Base-by-base conservation (phyloP, 2,113 vertebrate genomes). In the Desmodus rotundus region DNA sequence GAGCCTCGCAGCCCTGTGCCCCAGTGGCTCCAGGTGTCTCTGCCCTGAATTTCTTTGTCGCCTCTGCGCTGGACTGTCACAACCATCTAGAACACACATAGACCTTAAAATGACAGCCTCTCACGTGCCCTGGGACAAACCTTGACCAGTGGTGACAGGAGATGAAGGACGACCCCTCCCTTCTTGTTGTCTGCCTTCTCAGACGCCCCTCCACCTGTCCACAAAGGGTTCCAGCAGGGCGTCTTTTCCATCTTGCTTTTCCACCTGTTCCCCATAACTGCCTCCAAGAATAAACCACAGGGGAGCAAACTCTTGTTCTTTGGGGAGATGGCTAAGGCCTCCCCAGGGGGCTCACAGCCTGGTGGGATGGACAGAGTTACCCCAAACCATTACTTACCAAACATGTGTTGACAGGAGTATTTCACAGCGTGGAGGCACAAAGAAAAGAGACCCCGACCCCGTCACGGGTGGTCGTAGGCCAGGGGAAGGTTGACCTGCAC, bases 351-450 rank as follows among this genome's bases (percentile, higher is more conserved):
- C n/a, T 87, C 56, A 9, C 0, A 19, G 50, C n/a, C 12, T 0
- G 22, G 31, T 33, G 7, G 12, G 54, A 31, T 3, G 20, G 47
- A 36, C 54, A 8, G 16, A 1, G 14, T 13, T 7, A 54, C 41
- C 13, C 19, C 5, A 17, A 17, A 50, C 8, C 50, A 4, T 33
- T 45, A 20, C 24, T 26, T 50, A 13, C 6, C 7, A 5, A 63
- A 67, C 52, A 12, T 0, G 7, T 7, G 56, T 14, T 41, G 4
- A 38, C 4, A 0, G 6, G 73, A 12, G 22, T 0, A 43, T 17
- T 38, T 45, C 9, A 19, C 36, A 52, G 33, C 2, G 0, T 3
- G n/a, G 47, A 7, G 56, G 10, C 14, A 58, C 4, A 1, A 52
- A 7, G 4, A 36, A 26, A 41, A 8, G 58, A 47, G 15, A 26